Conservation (phyloP, 2,888 invertebrate genomes). For the Hoplodrina ambigua region DNA sequence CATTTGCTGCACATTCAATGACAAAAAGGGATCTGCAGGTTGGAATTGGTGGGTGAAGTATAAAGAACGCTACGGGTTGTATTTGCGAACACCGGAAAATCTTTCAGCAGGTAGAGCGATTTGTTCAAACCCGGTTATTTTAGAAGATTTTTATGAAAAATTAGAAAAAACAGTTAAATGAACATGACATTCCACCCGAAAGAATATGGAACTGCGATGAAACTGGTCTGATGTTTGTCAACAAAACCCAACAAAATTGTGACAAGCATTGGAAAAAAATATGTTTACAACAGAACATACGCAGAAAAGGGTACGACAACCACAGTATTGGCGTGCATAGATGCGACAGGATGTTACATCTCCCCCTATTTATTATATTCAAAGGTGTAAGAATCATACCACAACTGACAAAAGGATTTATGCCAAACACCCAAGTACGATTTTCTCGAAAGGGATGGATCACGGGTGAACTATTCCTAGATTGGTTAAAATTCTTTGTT, state of each 20-base stretch:
- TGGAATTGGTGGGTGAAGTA: constrained; percentile 44
- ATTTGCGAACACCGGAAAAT: constrained; percentile 36
- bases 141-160: constrained; percentile 34
- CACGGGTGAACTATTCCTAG: constrained; percentile 56
- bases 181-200: constrained; percentile 38
- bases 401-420: constrained; percentile 49
- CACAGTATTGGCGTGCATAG: constrained; percentile 48
- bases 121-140: constrained; percentile 34
- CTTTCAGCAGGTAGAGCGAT: constrained; percentile 35
- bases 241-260: constrained; percentile 45
- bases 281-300: constrained; percentile 47
- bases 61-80: constrained; percentile 39
- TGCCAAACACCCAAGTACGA: constrained; percentile 55
- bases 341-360: constrained; percentile 26
- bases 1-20: constrained; percentile 23
- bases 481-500: constrained; percentile 57
- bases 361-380: constrained; percentile 50
- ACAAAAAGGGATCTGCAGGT: constrained; percentile 30
- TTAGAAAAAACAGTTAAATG: constrained; percentile 20
- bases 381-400: constrained; percentile 49
- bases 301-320: constrained; percentile 52
- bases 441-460: constrained; percentile 61
- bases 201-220: constrained; percentile 59
- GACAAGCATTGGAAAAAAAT: constrained; percentile 50
- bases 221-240: constrained; percentile 53